These are phyloP conservation scores for Aegotheles bennettii DNA, from an alignment of 2,113 vertebrate genomes.

Conservation along the genomic window DNA sequence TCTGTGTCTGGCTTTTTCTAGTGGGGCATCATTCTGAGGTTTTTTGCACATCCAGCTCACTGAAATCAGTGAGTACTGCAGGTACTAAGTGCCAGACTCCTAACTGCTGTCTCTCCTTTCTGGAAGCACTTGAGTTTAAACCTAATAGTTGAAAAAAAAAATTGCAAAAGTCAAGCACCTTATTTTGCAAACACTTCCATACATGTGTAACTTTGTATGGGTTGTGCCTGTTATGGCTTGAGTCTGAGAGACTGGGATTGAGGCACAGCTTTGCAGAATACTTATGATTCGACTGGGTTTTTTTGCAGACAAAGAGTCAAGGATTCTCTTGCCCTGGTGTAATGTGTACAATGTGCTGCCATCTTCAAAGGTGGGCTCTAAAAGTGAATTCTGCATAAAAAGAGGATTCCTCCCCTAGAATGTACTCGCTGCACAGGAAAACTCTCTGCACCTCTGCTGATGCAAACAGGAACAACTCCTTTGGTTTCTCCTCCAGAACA, in stretches of 20 bases:
- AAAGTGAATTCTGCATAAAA: not conserved
- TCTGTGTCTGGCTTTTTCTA: not conserved
- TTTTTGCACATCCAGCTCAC: not conserved
- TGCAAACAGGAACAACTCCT: not conserved
- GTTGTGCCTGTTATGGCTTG: not conserved
- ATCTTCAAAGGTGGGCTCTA: not conserved
- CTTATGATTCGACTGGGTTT: not conserved
- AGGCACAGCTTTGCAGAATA: not conserved
- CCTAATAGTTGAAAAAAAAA: not conserved
- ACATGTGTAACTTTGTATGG: not conserved
- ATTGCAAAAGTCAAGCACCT: not conserved
- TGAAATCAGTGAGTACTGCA: not conserved
- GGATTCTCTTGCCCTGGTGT: not conserved
- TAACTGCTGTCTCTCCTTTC: not conserved
- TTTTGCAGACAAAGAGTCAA: not conserved
- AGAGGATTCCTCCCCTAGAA: not conserved
- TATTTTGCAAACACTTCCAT: not conserved
- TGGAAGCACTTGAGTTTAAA: not conserved
- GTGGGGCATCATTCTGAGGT: not conserved
- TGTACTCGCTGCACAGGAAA: not conserved
- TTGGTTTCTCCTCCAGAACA: not conserved
- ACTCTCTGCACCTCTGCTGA: not conserved
- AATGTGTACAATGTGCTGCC: not conserved
- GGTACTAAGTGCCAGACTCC: not conserved
- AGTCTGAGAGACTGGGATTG: accelerated